A percentile compares a stretch with the other conserved stretches of the same genome.
Conservation (phyloP, 2,888 invertebrate species). For the Drosophila yooni region DNA sequence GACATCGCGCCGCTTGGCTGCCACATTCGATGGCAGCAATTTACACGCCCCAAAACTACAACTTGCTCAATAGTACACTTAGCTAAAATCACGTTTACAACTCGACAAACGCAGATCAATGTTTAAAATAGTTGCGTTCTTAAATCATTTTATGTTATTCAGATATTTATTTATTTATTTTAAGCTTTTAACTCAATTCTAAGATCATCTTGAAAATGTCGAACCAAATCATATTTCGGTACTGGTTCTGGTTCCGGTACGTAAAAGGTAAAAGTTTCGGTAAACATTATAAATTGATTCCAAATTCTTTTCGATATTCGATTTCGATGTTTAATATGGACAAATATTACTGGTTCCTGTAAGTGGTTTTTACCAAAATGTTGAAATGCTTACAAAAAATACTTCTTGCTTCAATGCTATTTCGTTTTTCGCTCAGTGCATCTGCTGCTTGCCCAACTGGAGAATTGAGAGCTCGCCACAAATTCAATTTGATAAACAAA, state of each 20-base stretch:
- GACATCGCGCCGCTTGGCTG: conserved; percentile 31
- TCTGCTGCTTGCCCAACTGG: conserved; percentile 5
- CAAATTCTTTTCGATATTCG: neutral
- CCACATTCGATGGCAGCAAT: conserved; percentile 54
- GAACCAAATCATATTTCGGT: too few species aligned
- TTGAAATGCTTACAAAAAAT: neutral
- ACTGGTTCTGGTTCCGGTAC: too few species aligned
- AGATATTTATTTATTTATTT: neutral
- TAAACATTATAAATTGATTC: neutral
- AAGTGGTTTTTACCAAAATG: neutral
- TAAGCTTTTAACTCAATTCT: neutral
- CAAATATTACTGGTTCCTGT: neutral
- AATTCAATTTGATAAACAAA: conserved; percentile 62
- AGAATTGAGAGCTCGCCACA: conserved; percentile 17
- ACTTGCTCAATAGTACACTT: conserved; percentile 59
- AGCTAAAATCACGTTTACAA: neutral
- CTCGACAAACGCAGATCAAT: neutral
- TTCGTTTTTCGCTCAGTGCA: conserved; percentile 11
- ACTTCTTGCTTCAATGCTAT: neutral
- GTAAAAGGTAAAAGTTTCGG: too few species aligned
- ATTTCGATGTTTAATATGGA: neutral
- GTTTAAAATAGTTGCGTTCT: too few species aligned
- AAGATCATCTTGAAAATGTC: neutral
- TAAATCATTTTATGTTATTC: neutral
- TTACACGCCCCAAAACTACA: conserved; percentile 56